phyloP scores from a whole-genome alignment of 2,797 vertebrate genomes.

The Anguilla pacifica region DNA sequence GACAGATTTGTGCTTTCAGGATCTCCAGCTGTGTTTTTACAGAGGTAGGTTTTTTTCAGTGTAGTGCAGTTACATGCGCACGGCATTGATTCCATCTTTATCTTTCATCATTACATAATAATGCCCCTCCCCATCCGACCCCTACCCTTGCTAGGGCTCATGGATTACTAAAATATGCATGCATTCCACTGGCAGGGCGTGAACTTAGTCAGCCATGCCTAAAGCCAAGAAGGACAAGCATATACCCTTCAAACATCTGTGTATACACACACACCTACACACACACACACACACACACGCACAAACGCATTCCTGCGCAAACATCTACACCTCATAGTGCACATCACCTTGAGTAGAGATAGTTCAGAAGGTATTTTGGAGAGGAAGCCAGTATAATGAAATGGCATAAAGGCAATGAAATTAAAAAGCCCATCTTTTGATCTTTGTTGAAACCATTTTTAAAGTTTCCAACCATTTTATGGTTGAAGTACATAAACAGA shows the following conservation, averaged over 20 bases:
- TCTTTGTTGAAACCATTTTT: not conserved
- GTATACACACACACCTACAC: not conserved
- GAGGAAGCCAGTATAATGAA: not conserved
- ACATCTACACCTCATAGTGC: not conserved
- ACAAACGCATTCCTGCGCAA: conserved; percentile 10
- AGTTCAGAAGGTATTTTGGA: not conserved
- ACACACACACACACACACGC: conserved; percentile 16
- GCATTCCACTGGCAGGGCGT: conserved; percentile 14
- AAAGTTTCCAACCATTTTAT: not conserved
- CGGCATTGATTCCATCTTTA: conserved; percentile 40
- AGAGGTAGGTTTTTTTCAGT: conserved; percentile 10
- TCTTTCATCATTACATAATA: conserved; percentile 60
- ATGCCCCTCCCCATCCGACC: not conserved
- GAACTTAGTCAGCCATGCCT: conserved; percentile 22
- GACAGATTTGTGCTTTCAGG: conserved; percentile 38
- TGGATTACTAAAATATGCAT: not conserved
- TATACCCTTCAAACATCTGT: not conserved
- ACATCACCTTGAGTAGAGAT: not conserved
- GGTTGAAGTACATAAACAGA: not conserved
- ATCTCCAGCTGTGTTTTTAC: conserved; percentile 33
- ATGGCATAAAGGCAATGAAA: not conserved
- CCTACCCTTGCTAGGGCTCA: conserved; percentile 23
- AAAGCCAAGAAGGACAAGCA: not conserved
- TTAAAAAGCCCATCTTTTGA: not conserved
- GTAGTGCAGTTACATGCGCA: conserved; percentile 38